Conservation (phyloP, 1,140 invertebrate species). For the Tyrophagus putrescentiae region DNA sequence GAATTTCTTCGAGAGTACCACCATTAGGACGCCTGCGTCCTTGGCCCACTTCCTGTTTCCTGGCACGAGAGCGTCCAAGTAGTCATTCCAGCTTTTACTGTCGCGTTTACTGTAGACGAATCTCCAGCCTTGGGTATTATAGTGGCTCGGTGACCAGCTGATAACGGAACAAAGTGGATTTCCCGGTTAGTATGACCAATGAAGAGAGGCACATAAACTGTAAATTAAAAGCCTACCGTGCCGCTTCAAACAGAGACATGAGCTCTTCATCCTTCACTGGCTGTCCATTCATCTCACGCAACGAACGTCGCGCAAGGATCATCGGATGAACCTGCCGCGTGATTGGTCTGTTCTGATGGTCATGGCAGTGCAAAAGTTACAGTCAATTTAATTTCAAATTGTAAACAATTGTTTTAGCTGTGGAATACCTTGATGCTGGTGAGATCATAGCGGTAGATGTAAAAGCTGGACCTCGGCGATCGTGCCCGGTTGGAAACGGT, state of each 20-base stretch:
- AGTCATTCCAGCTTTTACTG: constrained; percentile 5
- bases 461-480: neutral
- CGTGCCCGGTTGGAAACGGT: too few relatives aligned
- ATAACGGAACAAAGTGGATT: too few relatives aligned
- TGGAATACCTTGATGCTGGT: neutral
- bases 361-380: neutral
- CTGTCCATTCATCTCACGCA: constrained; percentile 12
- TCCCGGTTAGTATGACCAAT: too few relatives aligned
- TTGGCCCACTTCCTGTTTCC: constrained; percentile 7
- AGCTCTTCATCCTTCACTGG: constrained; percentile 1
- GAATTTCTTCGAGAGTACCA: neutral
- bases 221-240: too few relatives aligned
- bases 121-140: constrained; percentile 12
- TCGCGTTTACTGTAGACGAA: constrained; percentile 8
- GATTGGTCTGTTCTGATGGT: neutral
- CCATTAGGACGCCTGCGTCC: neutral
- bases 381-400: too few relatives aligned
- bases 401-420: neutral
- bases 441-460: constrained; percentile 2
- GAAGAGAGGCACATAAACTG: too few relatives aligned
- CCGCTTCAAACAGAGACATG: constrained; percentile 17
- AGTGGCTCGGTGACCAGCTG: constrained; percentile 9
- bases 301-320: constrained; percentile 6
- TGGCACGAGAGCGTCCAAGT: constrained; percentile 5
- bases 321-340: constrained; percentile 6